A percentile compares a stretch with the other conserved stretches of the same genome.
Conservation (phyloP, 1,140 invertebrate species). For the Mercenaria mercenaria region DNA sequence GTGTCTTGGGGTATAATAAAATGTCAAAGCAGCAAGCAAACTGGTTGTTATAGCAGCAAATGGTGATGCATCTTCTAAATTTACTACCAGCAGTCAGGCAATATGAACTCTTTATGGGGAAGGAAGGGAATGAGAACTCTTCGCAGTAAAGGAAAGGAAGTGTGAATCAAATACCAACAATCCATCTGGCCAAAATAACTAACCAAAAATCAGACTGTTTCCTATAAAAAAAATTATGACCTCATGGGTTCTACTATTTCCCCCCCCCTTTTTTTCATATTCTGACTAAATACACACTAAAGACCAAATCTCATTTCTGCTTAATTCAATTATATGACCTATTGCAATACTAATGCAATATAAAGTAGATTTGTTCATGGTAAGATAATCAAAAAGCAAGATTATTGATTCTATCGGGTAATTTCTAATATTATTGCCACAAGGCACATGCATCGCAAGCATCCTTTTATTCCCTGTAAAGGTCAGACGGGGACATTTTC, state of each 20-base stretch:
- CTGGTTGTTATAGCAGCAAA: background rate
- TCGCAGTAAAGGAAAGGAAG: too few relatives aligned
- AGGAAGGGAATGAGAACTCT: too few relatives aligned
- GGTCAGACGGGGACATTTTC: background rate
- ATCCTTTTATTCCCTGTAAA: background rate
- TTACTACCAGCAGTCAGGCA: background rate
- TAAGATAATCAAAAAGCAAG: background rate
- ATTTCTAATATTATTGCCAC: background rate
- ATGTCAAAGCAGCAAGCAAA: background rate
- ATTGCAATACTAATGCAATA: background rate
- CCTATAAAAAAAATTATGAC: too few relatives aligned
- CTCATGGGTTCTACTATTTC: too few relatives aligned
- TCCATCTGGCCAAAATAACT: too few relatives aligned
- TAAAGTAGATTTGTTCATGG: background rate
- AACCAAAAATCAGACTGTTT: too few relatives aligned
- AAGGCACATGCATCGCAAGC: background rate
- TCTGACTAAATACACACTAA: too few relatives aligned
- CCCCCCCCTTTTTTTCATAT: too few relatives aligned
- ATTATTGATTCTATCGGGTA: background rate
- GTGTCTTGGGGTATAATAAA: background rate
- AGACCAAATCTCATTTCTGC: background rate
- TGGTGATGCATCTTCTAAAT: background rate
- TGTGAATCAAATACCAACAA: too few relatives aligned
- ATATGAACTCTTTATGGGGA: background rate
- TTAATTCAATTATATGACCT: background rate